phyloP scores from a whole-genome alignment of 1,140 invertebrate species.

The Nephila pilipes region DNA sequence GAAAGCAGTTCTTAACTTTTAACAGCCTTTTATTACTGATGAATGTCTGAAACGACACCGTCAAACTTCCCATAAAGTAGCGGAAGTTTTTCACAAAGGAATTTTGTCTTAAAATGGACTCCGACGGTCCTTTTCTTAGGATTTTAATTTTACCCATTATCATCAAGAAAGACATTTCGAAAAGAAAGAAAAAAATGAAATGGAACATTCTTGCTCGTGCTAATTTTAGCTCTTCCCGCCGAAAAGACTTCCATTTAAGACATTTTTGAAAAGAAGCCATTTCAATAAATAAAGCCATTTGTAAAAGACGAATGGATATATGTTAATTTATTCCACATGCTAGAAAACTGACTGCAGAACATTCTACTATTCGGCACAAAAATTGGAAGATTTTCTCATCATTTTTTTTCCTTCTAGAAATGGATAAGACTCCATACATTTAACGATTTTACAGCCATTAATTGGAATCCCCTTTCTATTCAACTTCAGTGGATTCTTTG shows the following conservation, averaged over 20 bases:
- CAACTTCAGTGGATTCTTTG: constrained; percentile 8
- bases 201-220: not conserved
- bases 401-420: not conserved
- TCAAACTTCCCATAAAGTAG: not conserved
- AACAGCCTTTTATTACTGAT: not conserved
- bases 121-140: not conserved
- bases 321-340: constrained; percentile 48
- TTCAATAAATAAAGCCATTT: constrained; percentile 58
- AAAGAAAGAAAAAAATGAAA: not conserved
- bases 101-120: constrained; percentile 18
- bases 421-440: not conserved
- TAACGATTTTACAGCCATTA: constrained; percentile 46
- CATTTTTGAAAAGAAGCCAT: constrained; percentile 36
- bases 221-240: not conserved
- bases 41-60: not conserved
- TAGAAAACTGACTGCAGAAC: not conserved
- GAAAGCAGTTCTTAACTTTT: not conserved
- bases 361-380: constrained; percentile 3
- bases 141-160: constrained; percentile 31
- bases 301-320: constrained; percentile 23
- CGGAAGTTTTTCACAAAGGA: constrained; percentile 9
- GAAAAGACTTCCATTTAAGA: not conserved
- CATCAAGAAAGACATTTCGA: not conserved
- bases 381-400: not conserved
- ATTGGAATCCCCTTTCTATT: constrained; percentile 24